These are phyloP conservation scores for Campoplex nolae DNA, from an alignment of 2,888 invertebrate species.

Conservation along the genomic window DNA sequence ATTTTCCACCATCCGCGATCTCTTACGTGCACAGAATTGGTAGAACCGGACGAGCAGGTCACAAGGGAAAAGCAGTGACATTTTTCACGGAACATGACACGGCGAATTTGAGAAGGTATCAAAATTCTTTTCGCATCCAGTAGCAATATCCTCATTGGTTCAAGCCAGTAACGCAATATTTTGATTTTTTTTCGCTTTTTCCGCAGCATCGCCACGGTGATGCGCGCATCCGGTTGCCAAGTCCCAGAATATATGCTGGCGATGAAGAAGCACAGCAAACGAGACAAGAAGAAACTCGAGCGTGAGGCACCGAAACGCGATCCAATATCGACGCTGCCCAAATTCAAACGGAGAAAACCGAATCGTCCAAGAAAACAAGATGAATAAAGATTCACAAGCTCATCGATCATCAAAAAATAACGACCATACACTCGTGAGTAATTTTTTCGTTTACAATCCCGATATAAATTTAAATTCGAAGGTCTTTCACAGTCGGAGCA, in stretches of 20 bases:
- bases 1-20: slow-evolving; percentile 96
- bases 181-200: slow-evolving; percentile 27
- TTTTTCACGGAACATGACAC: slow-evolving; percentile 97
- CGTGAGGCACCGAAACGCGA: slow-evolving; percentile 88
- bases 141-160: not conserved
- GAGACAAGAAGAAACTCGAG: slow-evolving; percentile 87
- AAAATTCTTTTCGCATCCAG: not conserved
- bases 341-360: slow-evolving; percentile 80
- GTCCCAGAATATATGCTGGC: slow-evolving; percentile 96
- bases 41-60: slow-evolving; percentile 97
- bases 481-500: not conserved
- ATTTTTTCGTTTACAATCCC: not conserved
- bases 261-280: slow-evolving; percentile 89
- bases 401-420: slow-evolving; percentile 12
- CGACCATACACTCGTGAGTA: slow-evolving; percentile 20
- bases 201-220: slow-evolving; percentile 94
- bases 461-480: not conserved
- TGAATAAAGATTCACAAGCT: slow-evolving; percentile 13
- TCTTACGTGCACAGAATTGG: slow-evolving; percentile 96
- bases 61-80: slow-evolving; percentile 94
- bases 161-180: not conserved
- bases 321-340: slow-evolving; percentile 88
- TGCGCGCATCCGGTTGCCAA: slow-evolving; percentile 95
- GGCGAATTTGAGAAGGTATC: slow-evolving; percentile 92
- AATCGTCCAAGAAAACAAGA: slow-evolving; percentile 8